Conservation (phyloP, 64 coral and sea anemone species). For the Platygyra sinensis region DNA sequence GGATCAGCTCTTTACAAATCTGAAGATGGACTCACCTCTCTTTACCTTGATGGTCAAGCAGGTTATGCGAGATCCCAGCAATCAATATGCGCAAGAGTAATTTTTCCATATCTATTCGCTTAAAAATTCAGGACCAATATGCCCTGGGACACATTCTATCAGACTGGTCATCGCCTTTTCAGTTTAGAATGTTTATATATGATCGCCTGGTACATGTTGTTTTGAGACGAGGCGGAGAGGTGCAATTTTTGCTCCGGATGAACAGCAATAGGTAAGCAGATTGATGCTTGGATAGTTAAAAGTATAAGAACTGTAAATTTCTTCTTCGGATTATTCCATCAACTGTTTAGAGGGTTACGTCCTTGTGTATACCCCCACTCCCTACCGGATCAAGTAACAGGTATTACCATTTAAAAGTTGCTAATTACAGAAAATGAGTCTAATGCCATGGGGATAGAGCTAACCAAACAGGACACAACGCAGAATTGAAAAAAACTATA, state of each 20-base stretch:
- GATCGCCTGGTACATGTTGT: neutral
- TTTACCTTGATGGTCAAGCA: constrained; percentile 50
- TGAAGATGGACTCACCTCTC: constrained; percentile 10
- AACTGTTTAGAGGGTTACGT: no score
- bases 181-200: constrained; percentile 65
- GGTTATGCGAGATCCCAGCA: constrained; percentile 74
- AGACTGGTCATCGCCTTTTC: constrained; percentile 73
- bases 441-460: no score
- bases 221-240: constrained; percentile 37
- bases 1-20: constrained; percentile 4
- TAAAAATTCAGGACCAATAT: constrained; percentile 47
- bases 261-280: neutral
- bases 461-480: no score
- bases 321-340: no score
- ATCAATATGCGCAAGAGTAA: constrained; percentile 67
- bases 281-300: no score
- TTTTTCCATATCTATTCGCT: constrained; percentile 57
- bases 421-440: no score
- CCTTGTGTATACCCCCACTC: no score
- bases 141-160: constrained; percentile 66
- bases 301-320: no score
- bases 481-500: no score
- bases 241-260: neutral
- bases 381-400: no score
- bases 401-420: no score